Evolutionary conservation across 1,140 invertebrate genomes (phyloP).

Genomic region (Drosophila kepulauana): DNA sequence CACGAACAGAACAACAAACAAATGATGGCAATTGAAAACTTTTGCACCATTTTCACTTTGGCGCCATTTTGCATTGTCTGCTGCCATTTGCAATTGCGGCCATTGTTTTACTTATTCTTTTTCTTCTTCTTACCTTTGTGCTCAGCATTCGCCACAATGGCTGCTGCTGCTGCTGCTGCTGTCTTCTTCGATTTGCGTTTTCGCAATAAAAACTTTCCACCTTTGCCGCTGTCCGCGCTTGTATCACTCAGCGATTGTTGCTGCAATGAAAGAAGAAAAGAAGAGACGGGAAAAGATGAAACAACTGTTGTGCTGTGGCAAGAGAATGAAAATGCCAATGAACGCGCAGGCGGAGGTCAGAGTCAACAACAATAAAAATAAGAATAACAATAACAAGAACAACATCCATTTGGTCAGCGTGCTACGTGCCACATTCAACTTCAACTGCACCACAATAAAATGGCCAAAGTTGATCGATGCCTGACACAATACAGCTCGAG

Average conservation of each 20-base stretch:
- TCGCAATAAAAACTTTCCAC: conserved; percentile 72
- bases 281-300: not conserved
- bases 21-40: conserved; percentile 42
- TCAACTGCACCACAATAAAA: not conserved
- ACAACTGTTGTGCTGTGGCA: too few relatives aligned
- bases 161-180: conserved; percentile 18
- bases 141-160: conserved; percentile 23
- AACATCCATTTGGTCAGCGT: not conserved
- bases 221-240: conserved; percentile 73
- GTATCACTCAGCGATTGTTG: conserved; percentile 77
- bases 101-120: not conserved
- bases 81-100: conserved; percentile 19
- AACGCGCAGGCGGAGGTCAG: not conserved
- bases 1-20: conserved; percentile 9
- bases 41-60: conserved; percentile 27
- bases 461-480: not conserved
- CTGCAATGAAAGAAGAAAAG: conserved; percentile 27
- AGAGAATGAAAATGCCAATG: not conserved
- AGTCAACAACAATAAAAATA: too few relatives aligned
- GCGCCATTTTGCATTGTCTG: conserved; percentile 18
- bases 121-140: conserved; percentile 28
- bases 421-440: not conserved
- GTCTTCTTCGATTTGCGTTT: conserved; percentile 72
- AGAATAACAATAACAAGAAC: too few relatives aligned
- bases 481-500: not conserved